Evolutionary conservation across 2,888 invertebrate species (phyloP).

Genomic region (Saturnia japonica): DNA sequence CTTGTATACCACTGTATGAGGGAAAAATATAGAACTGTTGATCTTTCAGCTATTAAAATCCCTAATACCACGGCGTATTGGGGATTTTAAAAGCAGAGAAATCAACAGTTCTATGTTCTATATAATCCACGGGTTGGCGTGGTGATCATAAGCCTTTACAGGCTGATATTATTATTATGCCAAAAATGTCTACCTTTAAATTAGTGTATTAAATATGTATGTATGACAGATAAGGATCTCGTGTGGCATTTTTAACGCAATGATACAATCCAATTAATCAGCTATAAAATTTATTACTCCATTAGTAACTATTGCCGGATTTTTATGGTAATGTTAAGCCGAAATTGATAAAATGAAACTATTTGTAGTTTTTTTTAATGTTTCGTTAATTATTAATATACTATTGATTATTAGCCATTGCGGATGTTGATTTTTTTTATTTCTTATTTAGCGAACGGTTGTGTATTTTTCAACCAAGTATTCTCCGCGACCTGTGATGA

Average conservation of each 20-base stretch:
- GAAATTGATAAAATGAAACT: background rate
- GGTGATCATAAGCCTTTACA: no score
- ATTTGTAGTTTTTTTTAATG: slow-evolving; percentile 11
- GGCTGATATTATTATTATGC: no score
- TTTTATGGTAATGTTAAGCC: slow-evolving; percentile 17
- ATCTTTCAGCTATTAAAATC: no score
- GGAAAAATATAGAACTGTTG: no score
- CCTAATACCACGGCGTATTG: no score
- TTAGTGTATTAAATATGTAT: background rate
- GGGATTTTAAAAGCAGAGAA: no score
- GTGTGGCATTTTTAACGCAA: slow-evolving; percentile 12
- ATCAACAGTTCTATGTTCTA: no score
- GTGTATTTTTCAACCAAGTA: background rate
- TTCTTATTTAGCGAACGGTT: background rate
- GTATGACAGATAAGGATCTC: slow-evolving; percentile 15
- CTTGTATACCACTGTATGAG: no score
- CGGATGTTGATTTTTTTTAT: background rate
- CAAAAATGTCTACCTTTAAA: background rate
- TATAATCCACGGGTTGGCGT: no score
- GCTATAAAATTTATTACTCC: slow-evolving; percentile 22
- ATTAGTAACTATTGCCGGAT: slow-evolving; percentile 19
- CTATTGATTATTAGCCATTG: background rate
- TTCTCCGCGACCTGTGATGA: background rate
- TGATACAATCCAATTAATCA: slow-evolving; percentile 19
- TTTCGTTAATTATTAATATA: slow-evolving; percentile 14